These are phyloP conservation scores for Anadara kagoshimensis DNA, from an alignment of 1,140 invertebrate species.

Conservation along the genomic window DNA sequence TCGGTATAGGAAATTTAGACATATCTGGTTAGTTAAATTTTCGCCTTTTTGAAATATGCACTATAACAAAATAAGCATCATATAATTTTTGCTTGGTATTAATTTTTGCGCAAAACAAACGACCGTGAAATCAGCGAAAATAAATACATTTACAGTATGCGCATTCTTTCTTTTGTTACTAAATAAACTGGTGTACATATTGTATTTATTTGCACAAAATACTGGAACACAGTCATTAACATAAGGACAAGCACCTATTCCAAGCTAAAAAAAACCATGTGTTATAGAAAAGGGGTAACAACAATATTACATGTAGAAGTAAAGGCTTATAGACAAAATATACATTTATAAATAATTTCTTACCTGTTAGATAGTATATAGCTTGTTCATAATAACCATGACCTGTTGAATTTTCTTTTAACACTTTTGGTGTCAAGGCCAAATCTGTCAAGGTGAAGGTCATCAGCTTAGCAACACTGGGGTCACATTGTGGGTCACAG, in stretches of 20 bases:
- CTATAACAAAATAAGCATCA: no score
- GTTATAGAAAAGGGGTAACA: neutral
- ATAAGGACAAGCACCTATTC: neutral
- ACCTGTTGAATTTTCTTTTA: slow-evolving; percentile 14
- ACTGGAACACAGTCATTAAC: no score
- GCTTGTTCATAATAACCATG: slow-evolving; percentile 1
- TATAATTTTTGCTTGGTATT: no score
- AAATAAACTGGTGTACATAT: no score
- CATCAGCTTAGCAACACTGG: neutral
- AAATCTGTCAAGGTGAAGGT: slow-evolving; percentile 19
- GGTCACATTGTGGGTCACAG: slow-evolving; percentile 34
- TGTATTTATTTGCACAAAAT: no score
- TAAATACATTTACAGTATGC: no score
- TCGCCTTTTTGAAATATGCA: no score
- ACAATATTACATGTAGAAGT: neutral
- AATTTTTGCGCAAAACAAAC: no score
- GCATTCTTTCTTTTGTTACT: no score
- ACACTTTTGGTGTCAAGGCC: slow-evolving; percentile 6
- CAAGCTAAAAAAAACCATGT: neutral
- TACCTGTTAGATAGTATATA: slow-evolving; percentile 44
- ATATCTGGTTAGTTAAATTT: no score
- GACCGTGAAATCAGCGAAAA: no score
- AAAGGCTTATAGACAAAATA: neutral
- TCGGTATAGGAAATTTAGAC: no score
- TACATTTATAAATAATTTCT: neutral